These are phyloP conservation scores for Elephantulus edwardii DNA, from an alignment of 2,113 vertebrate species.

Conservation along the genomic window DNA sequence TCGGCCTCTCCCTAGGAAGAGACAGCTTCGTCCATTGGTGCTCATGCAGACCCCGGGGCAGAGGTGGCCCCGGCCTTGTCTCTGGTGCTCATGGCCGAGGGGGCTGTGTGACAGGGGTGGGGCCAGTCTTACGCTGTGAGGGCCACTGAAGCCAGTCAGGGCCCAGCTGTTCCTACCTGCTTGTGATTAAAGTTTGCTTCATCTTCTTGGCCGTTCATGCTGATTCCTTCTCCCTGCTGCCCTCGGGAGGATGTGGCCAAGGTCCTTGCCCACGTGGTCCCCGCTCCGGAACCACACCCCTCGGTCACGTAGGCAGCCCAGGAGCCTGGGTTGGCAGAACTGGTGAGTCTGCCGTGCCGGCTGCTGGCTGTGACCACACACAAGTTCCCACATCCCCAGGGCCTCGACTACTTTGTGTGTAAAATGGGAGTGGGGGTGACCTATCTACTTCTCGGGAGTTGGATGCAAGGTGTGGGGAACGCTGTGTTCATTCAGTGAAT, in stretches of 20 bases:
- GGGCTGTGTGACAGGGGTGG: not conserved
- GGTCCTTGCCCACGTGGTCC: not conserved
- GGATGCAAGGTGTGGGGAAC: not conserved
- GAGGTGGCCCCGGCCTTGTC: not conserved
- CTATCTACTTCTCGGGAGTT: not conserved
- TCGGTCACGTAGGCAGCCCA: accelerated
- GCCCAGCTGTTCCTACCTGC: not conserved
- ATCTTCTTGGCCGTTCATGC: not conserved
- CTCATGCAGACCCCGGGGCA: not conserved
- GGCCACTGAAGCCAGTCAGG: not conserved
- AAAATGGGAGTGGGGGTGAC: not conserved
- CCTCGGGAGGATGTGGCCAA: not conserved
- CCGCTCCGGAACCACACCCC: not conserved
- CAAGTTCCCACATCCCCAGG: not conserved
- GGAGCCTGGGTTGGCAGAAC: not conserved
- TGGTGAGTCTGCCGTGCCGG: accelerated
- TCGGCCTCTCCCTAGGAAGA: not conserved
- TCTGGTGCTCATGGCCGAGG: slow-evolving; percentile 62
- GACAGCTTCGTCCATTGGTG: slow-evolving; percentile 26
- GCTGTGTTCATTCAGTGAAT: not conserved
- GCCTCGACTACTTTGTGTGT: not conserved
- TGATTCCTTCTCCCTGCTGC: not conserved
- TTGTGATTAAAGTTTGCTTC: slow-evolving; percentile 61
- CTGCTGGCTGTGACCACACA: not conserved
- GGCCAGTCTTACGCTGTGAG: not conserved